Evolutionary conservation across 2,888 invertebrate genomes (phyloP), one percentile per base, ranked within the genome.

Genomic region (Trachelus tabidus): DNA sequence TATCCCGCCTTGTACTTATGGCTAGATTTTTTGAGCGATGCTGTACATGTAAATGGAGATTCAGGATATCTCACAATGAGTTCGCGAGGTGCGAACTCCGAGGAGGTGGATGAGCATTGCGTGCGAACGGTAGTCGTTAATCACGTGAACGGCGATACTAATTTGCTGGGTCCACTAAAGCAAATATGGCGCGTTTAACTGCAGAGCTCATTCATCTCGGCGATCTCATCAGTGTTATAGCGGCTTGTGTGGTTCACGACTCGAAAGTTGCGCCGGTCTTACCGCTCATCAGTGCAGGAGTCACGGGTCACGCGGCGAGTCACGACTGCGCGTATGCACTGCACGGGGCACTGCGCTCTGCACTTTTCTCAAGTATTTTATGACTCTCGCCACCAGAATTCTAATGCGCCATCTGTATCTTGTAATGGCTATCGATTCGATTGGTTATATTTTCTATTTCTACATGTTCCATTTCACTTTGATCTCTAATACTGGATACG

Each of bases 241-340:
- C 78, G 80, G 80, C 82, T 78, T 81, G 79, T 79, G 79, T 79
- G 78, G 77, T 80, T 82, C 79, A 82, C 81, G 83, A 83, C 80
- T 82, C 83, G 84, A 84, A 84, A 84, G 80, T 80, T 80, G 77
- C 69, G 68, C 69, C 77, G 69, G 69, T 37, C 68, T 75, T 35
- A 74, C 76, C 69, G 75, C 73, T 80, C 78, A 79, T 79, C 78
- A 76, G 76, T 74, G 74, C 74, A 73, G 74, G 74, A 76, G 78
- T 79, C 78, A 79, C 80, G 73, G 78, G 78, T 78, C 78, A 78
- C 68, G 31, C 73, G 75, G 74, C 76, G 68, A 80, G 80, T 80
- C 78, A 80, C 76, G 80, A 80, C 73, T 69, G 73, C 68, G 73
- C 56, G 34, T 78, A 71, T 69, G 78, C 71, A 33, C 56, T 56